phyloP scores from a whole-genome alignment of 2,888 invertebrate genomes.

The Drepanosiphum platanoidis region DNA sequence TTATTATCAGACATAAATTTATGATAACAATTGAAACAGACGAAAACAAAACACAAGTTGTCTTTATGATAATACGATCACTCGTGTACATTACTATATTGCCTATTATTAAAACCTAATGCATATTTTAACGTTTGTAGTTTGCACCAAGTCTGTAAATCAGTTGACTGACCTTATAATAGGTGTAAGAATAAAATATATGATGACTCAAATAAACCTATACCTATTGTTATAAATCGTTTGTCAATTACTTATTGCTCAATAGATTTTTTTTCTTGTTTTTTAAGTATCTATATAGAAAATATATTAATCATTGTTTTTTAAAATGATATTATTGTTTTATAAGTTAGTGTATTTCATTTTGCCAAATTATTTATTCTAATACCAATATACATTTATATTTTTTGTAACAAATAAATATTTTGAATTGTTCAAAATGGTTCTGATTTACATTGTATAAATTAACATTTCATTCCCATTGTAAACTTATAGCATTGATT shows the following conservation, averaged over 20 bases:
- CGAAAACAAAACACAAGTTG: too few species aligned
- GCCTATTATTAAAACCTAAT: too few species aligned
- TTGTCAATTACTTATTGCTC: not conserved
- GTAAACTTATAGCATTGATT: not conserved
- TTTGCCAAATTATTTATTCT: too few species aligned
- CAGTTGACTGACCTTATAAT: not conserved
- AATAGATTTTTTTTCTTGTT: not conserved
- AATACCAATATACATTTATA: not conserved
- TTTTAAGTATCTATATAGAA: not conserved
- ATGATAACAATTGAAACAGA: not conserved
- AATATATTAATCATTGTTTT: not conserved
- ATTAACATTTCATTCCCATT: not conserved
- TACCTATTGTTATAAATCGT: not conserved
- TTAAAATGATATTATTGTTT: not conserved
- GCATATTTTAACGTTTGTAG: too few species aligned
- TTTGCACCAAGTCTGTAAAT: too few species aligned
- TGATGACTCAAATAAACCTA: not conserved
- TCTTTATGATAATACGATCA: too few species aligned
- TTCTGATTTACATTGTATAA: not conserved
- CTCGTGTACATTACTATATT: too few species aligned
- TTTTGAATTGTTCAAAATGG: not conserved
- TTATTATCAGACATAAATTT: not conserved
- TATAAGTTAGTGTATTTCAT: not conserved
- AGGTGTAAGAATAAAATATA: not conserved
- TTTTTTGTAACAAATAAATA: not conserved